Evolutionary conservation across 2,888 invertebrate genomes (phyloP).

Genomic region (Lasioglossum calceatum): DNA sequence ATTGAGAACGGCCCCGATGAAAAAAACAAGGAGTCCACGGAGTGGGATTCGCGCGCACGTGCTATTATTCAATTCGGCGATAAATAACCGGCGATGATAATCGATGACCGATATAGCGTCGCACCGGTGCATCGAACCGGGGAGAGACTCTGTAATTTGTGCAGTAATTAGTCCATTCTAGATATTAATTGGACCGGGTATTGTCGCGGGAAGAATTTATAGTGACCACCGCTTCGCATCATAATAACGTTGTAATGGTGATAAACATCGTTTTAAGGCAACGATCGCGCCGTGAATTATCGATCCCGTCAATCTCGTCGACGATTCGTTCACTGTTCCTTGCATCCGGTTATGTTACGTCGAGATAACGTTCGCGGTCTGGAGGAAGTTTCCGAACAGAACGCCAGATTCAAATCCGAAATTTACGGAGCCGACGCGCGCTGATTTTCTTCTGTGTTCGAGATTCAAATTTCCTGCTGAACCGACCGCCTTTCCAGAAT

Average conservation of each 20-base stretch:
- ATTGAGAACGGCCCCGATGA: slow-evolving; percentile 20
- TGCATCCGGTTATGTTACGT: neutral
- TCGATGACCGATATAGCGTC: slow-evolving; percentile 52
- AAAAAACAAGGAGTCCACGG: neutral
- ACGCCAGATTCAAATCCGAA: neutral
- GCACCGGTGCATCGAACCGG: slow-evolving; percentile 40
- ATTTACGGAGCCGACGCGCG: neutral
- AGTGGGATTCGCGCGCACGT: neutral
- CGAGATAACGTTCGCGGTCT: neutral
- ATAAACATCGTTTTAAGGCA: slow-evolving; percentile 56
- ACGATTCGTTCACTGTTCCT: neutral
- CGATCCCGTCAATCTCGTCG: neutral
- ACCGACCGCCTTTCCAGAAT: neutral
- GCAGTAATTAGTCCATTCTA: slow-evolving; percentile 67
- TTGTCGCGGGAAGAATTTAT: slow-evolving; percentile 66
- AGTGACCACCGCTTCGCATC: slow-evolving; percentile 45
- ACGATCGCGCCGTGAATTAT: slow-evolving; percentile 36
- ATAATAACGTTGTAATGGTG: slow-evolving; percentile 60
- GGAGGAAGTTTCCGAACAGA: neutral
- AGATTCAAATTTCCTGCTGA: slow-evolving; percentile 9
- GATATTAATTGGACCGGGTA: slow-evolving; percentile 65
- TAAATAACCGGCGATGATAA: slow-evolving; percentile 60
- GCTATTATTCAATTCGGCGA: slow-evolving; percentile 53
- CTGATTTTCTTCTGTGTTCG: neutral
- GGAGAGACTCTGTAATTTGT: slow-evolving; percentile 63